Evolutionary conservation across 2,888 invertebrate genomes (phyloP), one percentile per base, ranked within the genome.

Genomic region (Drosophila austrosaltans): DNA sequence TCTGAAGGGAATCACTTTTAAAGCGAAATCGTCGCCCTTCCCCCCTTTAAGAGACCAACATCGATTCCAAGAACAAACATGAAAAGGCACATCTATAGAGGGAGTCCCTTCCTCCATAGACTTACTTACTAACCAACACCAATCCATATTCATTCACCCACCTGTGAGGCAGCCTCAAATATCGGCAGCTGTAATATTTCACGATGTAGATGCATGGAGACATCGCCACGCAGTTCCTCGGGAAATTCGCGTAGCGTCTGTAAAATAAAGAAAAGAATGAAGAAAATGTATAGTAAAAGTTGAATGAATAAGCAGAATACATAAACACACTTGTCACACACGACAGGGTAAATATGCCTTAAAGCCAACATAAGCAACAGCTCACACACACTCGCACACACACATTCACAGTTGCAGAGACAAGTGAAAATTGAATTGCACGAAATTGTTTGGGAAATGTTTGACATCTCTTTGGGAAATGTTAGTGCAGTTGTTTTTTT

Each of bases 221-320:
- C 98, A 91, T 98, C 98, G 20, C 98, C 98, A 71, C 98, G 94
- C 66, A 99, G 93, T 92, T 98, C 98, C 92, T 98, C 98, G 0
- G 98, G 98, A 93, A 98, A 98, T 93, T 98, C 98, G 93, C 97
- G 97, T 78, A 98, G 93, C 59, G 98, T 97, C 98, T 98, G 93
- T 40, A 79, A 82, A 64, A 68, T 36, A 36, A 36, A 36, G 10
- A 65, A 67, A 71, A 63, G 65, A 63, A 44, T 39, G 25, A 48
- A 73, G 63, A 42, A 57, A 63, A 54, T 12, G 28, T 48, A 48
- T 40, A 73, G 44, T 66, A 25, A 61, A 39, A 63, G 63, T 44
- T 48, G 60, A 53, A 53, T 56, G 72, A 42, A 16, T 36, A 59
- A 56, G 42, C 30, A 32, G 54, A 39, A 63, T 6, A 28, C 64